Conservation (phyloP, 2,113 vertebrate species). For the Corydoras sp. region DNA sequence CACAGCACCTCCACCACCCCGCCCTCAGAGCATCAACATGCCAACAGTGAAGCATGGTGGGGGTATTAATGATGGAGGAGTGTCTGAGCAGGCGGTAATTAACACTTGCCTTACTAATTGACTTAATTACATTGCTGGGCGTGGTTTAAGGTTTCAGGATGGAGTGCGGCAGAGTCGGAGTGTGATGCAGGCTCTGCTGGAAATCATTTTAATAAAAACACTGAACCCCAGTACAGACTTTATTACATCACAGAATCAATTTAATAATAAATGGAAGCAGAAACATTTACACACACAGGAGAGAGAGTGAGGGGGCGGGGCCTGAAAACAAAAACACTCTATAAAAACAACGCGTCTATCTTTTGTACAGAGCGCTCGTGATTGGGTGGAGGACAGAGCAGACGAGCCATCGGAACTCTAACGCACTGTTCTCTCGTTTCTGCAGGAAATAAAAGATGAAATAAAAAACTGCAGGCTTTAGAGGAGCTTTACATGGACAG, state of each 20-base stretch:
- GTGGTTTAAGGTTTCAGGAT: too few species aligned
- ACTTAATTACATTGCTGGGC: too few species aligned
- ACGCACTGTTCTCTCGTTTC: slow-evolving; percentile 62
- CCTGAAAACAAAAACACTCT: slow-evolving; percentile 65
- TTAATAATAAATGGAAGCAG: slow-evolving; percentile 90
- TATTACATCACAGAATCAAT: slow-evolving; percentile 98
- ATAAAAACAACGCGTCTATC: slow-evolving; percentile 87
- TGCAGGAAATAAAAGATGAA: slow-evolving; percentile 96
- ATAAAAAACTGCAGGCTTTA: slow-evolving; percentile 74
- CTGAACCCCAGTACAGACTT: slow-evolving; percentile 93
- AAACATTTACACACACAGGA: slow-evolving; percentile 92
- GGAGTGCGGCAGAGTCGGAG: too few species aligned
- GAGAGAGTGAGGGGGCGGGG: slow-evolving; percentile 44
- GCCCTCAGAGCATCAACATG: too few species aligned
- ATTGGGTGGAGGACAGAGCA: slow-evolving; percentile 39
- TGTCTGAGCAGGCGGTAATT: too few species aligned
- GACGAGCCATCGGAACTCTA: slow-evolving; percentile 60
- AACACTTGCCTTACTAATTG: too few species aligned
- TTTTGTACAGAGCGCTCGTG: slow-evolving; percentile 80
- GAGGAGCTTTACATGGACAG: not conserved
- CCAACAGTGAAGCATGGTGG: too few species aligned
- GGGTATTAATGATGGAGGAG: too few species aligned
- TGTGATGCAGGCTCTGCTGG: too few species aligned
- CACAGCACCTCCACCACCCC: too few species aligned
- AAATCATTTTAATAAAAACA: not conserved